Base-by-base conservation (phyloP, 1,140 invertebrate genomes). In the Drosophila subpulchrella region DNA sequence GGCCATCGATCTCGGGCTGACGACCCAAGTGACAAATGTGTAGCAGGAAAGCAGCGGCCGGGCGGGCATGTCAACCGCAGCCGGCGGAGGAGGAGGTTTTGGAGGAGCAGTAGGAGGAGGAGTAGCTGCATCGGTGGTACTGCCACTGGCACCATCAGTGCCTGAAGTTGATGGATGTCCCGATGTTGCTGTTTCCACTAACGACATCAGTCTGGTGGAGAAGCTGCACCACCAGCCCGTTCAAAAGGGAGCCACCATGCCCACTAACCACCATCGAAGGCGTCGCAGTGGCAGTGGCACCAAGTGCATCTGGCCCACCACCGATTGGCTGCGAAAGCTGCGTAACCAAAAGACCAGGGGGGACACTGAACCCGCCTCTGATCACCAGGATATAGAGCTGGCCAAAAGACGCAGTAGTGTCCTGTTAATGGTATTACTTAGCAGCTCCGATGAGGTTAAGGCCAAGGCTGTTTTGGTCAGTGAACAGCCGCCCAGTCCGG, bases 11-110 rank as follows among this genome's bases (percentile, higher is more conserved):
- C 75, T 92, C 57, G 91, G 86, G 17, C 67, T 84, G 62, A 91
- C 90, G 57, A 92, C 91, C 39, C 91, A 92, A 76, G 90, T 92
- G 71, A 92, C 91, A 57, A 92, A 92, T 82, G 91, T 92, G 82
- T 92, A 92, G 91, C 91, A 91, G 53, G 85, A 86, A 53, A 81
- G 73, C 48, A 89, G 80, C 58, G 55, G 85, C 54, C 58, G 75
- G 32, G 54, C 42, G 12, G 44, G 30, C 34, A 48, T 74, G 55
- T 60, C 58, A 36, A 42, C 34, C 36, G 39, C 61, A 46, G 42
- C 42, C 42, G 42, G 42, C 17, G 42, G 42, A 39, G 36, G 36
- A 38, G 10, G 36, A 4, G 34, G 38, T 27, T 27, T 27, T 5
- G 27, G 61, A 4, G 51, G 20, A 20, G 20, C 20, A 20, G n/a